phyloP scores from a whole-genome alignment of 2,113 vertebrate genomes.

The Chiloscyllium plagiosum region DNA sequence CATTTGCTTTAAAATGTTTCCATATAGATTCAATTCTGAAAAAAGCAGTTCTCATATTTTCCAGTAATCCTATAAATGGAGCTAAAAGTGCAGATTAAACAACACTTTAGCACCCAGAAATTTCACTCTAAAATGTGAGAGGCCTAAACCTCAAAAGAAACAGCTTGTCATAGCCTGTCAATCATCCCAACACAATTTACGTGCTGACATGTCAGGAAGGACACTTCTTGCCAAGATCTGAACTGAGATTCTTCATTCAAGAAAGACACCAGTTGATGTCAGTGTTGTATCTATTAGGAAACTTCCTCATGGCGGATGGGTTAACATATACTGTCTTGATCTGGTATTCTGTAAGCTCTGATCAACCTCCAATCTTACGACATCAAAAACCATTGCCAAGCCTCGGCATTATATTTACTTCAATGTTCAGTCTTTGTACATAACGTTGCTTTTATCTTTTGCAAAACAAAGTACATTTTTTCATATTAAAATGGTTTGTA shows the following conservation, averaged over 20 bases:
- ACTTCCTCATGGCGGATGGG: neutral
- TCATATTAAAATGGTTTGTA: slow-evolving; percentile 13
- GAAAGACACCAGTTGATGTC: neutral
- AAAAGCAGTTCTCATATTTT: neutral
- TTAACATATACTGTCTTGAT: neutral
- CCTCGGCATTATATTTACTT: too few species aligned
- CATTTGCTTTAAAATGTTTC: neutral
- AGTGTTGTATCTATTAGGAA: neutral
- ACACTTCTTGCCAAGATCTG: neutral
- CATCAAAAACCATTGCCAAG: neutral
- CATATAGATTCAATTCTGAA: neutral
- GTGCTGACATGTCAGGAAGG: neutral
- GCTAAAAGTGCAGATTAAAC: neutral
- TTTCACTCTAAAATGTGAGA: neutral
- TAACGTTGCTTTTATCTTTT: neutral
- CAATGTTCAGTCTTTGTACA: neutral
- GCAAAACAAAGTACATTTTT: neutral
- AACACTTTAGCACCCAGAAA: neutral
- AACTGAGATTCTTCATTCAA: neutral
- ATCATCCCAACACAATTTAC: neutral
- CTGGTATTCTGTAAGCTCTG: neutral
- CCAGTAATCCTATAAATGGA: neutral
- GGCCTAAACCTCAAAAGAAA: neutral
- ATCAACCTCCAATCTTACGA: neutral
- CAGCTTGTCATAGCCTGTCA: neutral